A percentile compares a stretch with the other conserved stretches of the same genome.
Evolutionary conservation across 2,888 invertebrate species (phyloP).

Genomic region (Cactoblastis cactorum): DNA sequence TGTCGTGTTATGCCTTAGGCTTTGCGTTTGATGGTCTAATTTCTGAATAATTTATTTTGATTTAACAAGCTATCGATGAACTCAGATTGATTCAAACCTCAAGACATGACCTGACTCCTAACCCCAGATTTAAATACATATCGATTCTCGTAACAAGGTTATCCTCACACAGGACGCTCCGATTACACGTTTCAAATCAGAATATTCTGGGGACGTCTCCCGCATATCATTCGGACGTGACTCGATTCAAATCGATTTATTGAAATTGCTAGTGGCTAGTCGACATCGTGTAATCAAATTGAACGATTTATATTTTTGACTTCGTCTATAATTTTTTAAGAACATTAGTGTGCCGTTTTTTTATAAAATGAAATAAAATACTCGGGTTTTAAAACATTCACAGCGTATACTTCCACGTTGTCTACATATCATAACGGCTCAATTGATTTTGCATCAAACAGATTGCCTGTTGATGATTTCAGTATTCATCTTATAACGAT

Average conservation of each 20-base stretch:
- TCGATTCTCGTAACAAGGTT: slow-evolving; percentile 12
- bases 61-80: too few relatives aligned
- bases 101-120: neutral
- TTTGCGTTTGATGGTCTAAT: too few relatives aligned
- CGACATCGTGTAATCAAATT: slow-evolving; percentile 36
- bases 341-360: neutral
- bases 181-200: slow-evolving; percentile 36
- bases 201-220: slow-evolving; percentile 26
- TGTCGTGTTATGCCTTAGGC: too few relatives aligned
- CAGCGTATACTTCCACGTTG: too few relatives aligned
- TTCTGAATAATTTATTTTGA: too few relatives aligned
- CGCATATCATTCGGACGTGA: slow-evolving; percentile 41
- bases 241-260: slow-evolving; percentile 51
- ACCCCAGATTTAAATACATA: slow-evolving; percentile 7
- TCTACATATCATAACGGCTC: too few relatives aligned
- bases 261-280: slow-evolving; percentile 38
- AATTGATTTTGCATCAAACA: too few relatives aligned
- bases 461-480: too few relatives aligned
- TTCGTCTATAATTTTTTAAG: neutral
- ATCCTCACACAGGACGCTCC: slow-evolving; percentile 35
- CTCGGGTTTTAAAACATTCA: too few relatives aligned
- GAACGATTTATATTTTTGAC: slow-evolving; percentile 17
- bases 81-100: neutral
- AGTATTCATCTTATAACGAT: too few relatives aligned
- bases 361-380: neutral